phyloP scores from a whole-genome alignment of 2,113 vertebrate genomes.

The Neogale vison region DNA sequence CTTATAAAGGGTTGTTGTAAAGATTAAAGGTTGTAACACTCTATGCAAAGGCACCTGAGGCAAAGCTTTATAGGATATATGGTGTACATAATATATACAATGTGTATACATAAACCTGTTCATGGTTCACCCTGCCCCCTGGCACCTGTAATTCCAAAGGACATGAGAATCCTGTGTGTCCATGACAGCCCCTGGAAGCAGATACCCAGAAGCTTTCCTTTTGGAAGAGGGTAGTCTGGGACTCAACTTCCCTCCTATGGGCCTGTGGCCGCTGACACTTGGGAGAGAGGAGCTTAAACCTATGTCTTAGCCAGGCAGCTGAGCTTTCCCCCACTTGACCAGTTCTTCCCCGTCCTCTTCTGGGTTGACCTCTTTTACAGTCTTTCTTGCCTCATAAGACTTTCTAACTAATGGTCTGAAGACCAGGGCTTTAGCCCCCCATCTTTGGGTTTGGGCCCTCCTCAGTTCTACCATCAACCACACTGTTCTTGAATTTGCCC shows the following conservation, averaged over 20 bases:
- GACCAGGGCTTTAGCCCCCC: neutral
- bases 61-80: neutral
- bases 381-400: neutral
- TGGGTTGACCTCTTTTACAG: neutral
- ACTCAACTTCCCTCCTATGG: rapidly evolving
- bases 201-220: neutral
- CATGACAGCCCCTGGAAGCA: neutral
- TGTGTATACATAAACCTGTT: neutral
- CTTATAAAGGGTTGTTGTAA: neutral
- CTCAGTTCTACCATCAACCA: neutral
- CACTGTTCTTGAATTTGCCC: neutral
- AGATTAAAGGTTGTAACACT: neutral
- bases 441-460: neutral
- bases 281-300: neutral
- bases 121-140: neutral
- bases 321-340: neutral
- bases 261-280: neutral
- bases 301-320: neutral
- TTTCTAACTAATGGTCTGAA: neutral
- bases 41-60: neutral
- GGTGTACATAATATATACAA: neutral
- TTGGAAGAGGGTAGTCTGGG: neutral
- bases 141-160: neutral
- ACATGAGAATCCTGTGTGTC: neutral
- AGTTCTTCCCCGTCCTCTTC: neutral